These are phyloP conservation scores for Potorous gilbertii DNA, from an alignment of 2,797 vertebrate genomes.

Conservation along the genomic window DNA sequence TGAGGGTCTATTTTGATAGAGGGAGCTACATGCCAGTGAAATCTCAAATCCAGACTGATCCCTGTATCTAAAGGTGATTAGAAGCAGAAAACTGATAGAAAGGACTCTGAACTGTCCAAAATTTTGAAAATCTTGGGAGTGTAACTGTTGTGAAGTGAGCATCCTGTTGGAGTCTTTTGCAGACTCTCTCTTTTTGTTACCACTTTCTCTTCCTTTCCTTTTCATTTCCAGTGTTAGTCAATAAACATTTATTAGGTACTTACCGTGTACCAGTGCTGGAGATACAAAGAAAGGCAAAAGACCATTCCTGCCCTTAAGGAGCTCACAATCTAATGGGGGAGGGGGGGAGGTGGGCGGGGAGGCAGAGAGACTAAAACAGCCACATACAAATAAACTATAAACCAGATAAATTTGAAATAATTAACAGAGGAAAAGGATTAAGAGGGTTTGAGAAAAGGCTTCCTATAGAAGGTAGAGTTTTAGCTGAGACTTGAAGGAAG, in stretches of 20 bases:
- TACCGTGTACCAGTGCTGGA: not conserved
- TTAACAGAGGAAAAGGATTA: no score
- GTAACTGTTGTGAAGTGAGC: not conserved
- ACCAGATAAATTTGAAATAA: no score
- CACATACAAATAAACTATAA: no score
- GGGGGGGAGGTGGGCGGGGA: no score
- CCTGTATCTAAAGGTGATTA: not conserved
- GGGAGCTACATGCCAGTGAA: not conserved
- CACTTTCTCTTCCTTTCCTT: not conserved
- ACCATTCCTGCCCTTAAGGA: not conserved
- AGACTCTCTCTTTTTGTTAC: no score
- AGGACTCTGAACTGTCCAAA: not conserved
- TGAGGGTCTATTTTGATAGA: not conserved
- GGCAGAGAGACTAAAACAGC: no score
- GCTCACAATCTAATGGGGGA: not conserved
- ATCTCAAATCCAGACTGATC: not conserved
- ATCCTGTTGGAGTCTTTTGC: not conserved
- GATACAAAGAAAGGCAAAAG: not conserved
- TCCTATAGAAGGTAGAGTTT: no score
- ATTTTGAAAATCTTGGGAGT: not conserved
- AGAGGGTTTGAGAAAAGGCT: no score
- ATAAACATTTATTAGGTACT: not conserved
- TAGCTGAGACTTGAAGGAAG: no score
- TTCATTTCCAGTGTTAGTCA: not conserved
- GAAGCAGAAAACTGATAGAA: not conserved